Evolutionary conservation across 2,113 vertebrate species (phyloP).

Genomic region (Neomonachus schauinslandi): DNA sequence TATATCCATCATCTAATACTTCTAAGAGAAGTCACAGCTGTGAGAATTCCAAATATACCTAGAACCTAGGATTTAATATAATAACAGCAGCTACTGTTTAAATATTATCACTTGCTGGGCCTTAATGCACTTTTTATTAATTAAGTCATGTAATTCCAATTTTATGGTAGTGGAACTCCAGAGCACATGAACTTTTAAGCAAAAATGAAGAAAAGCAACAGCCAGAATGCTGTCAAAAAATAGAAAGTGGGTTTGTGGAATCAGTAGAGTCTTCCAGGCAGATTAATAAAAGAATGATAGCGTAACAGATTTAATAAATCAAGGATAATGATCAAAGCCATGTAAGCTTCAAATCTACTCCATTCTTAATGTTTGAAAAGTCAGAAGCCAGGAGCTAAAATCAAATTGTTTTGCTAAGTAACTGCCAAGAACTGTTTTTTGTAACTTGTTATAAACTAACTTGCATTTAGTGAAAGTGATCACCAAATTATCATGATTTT

Average conservation of each 20-base stretch:
- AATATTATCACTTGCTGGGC: not conserved
- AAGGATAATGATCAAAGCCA: not conserved
- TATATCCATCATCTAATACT: not conserved
- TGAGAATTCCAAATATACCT: not conserved
- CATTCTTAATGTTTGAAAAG: not conserved
- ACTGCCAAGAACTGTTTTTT: not conserved
- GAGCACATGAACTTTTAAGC: constrained; percentile 4
- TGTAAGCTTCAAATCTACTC: not conserved
- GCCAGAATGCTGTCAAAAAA: not conserved
- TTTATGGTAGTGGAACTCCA: not conserved
- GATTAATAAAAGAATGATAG: not conserved
- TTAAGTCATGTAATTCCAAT: not conserved
- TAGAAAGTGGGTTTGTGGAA: not conserved
- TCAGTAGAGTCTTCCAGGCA: not conserved
- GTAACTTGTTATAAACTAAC: not conserved
- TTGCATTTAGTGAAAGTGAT: not conserved
- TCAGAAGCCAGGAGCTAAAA: not conserved
- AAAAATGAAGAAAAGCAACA: constrained; percentile 42
- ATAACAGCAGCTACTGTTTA: not conserved
- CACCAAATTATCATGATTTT: not conserved
- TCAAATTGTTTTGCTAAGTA: not conserved
- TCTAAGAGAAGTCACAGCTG: not conserved
- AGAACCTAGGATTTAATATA: constrained; percentile 1
- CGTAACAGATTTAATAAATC: constrained; percentile 3
- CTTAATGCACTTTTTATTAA: not conserved